phyloP scores from a whole-genome alignment of 1,140 invertebrate species.

The Macrosteles quadrilineatus region DNA sequence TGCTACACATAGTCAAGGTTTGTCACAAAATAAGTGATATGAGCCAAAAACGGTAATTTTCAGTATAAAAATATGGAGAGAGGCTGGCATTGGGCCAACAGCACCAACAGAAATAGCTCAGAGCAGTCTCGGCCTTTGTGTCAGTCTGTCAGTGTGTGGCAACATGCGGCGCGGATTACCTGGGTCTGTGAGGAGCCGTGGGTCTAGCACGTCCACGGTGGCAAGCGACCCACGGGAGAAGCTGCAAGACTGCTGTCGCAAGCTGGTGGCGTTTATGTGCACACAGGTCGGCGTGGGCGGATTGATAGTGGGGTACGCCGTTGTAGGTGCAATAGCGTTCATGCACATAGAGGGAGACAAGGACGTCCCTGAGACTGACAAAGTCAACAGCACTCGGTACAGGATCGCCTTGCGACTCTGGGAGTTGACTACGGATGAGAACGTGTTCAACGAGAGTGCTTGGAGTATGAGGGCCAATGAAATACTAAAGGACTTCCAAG shows the following conservation, averaged over 20 bases:
- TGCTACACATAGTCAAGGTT: too few species aligned
- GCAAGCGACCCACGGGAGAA: conserved; percentile 69
- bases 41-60: background rate
- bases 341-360: conserved; percentile 77
- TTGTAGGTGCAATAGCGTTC: conserved; percentile 92
- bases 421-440: conserved; percentile 68
- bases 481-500: conserved; percentile 70
- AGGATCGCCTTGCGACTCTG: conserved; percentile 67
- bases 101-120: background rate
- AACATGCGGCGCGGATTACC: conserved; percentile 32
- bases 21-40: too few species aligned
- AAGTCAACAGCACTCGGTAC: conserved; percentile 54
- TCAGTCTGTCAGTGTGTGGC: background rate
- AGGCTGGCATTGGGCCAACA: background rate
- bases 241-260: conserved; percentile 79
- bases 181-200: conserved; percentile 62
- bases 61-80: background rate
- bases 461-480: conserved; percentile 68
- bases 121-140: background rate
- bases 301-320: conserved; percentile 91
- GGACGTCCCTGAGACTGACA: conserved; percentile 57
- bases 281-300: conserved; percentile 94
- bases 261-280: conserved; percentile 87
- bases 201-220: conserved; percentile 65
- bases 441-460: conserved; percentile 71